phyloP scores from a whole-genome alignment of 2,888 invertebrate species.

The Matsumyia berberina region DNA sequence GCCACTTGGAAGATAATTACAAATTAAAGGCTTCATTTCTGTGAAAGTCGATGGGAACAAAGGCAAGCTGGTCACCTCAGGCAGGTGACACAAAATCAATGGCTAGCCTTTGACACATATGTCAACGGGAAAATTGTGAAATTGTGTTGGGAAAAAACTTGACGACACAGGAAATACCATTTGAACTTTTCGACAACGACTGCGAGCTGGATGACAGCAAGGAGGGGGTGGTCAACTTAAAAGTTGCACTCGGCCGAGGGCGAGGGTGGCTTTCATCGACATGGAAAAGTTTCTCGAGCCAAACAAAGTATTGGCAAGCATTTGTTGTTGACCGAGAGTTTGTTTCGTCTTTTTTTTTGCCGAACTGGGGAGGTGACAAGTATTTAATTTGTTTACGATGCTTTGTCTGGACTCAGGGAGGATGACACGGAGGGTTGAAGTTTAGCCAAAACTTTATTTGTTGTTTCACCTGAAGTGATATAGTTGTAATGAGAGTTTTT shows the following conservation, averaged over 20 bases:
- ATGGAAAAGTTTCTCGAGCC: slow-evolving; percentile 48
- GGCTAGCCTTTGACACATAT: slow-evolving; percentile 55
- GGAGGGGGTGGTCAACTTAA: slow-evolving; percentile 34
- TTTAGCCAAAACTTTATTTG: slow-evolving; percentile 32
- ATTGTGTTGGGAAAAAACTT: slow-evolving; percentile 44
- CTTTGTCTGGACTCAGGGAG: slow-evolving; percentile 35
- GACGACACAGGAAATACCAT: slow-evolving; percentile 57
- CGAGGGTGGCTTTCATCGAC: slow-evolving; percentile 20
- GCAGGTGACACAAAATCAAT: slow-evolving; percentile 59
- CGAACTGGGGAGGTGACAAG: slow-evolving; percentile 76
- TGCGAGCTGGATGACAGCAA: too few species aligned
- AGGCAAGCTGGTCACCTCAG: neutral
- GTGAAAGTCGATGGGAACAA: neutral
- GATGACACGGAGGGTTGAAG: slow-evolving; percentile 8
- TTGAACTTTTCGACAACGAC: slow-evolving; percentile 60
- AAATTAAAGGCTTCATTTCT: slow-evolving; percentile 39
- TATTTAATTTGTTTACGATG: slow-evolving; percentile 79
- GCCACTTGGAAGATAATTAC: slow-evolving; percentile 50
- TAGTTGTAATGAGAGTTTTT: slow-evolving; percentile 45
- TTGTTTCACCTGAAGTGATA: slow-evolving; percentile 44
- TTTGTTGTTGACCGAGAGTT: slow-evolving; percentile 60
- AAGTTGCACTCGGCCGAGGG: slow-evolving; percentile 4
- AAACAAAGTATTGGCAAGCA: slow-evolving; percentile 68
- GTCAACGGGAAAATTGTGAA: slow-evolving; percentile 51
- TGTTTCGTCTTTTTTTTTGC: slow-evolving; percentile 21